Percentiles rank a stretch among this genome's conserved stretches.
These are phyloP conservation scores for Piprites chloris DNA, from an alignment of 2,113 vertebrate genomes.

Conservation along the genomic window DNA sequence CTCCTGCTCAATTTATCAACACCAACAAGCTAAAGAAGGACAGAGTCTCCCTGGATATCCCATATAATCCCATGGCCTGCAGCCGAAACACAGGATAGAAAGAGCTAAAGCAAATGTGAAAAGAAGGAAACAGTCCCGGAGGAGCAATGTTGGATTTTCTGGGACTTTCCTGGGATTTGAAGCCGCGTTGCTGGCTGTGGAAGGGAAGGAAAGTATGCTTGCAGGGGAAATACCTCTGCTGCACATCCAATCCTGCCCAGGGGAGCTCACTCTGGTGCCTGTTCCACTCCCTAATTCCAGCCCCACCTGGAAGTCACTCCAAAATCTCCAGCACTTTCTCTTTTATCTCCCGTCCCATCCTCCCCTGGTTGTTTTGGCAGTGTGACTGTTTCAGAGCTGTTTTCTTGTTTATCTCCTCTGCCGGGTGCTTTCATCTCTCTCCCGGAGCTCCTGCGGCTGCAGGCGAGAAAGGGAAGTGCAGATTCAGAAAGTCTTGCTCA, in stretches of 20 bases:
- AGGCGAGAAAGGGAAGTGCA: conserved; percentile 6
- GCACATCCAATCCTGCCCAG: not conserved
- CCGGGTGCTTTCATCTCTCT: not conserved
- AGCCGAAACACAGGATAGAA: not conserved
- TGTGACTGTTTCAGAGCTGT: not conserved
- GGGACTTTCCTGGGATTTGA: not conserved
- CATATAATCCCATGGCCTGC: not conserved
- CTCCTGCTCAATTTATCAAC: not conserved
- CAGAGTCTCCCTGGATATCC: not conserved
- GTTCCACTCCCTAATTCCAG: not conserved
- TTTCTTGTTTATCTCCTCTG: not conserved
- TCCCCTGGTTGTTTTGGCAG: not conserved
- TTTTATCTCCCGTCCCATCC: not conserved
- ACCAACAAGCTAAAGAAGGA: not conserved
- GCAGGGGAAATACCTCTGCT: not conserved
- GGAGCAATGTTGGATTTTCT: not conserved
- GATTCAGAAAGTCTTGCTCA: not conserved
- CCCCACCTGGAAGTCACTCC: not conserved
- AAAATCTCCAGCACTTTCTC: not conserved
- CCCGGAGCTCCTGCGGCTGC: not conserved
- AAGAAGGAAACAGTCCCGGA: not conserved
- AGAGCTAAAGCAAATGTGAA: not conserved
- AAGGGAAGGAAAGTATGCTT: not conserved
- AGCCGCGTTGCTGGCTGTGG: not conserved
- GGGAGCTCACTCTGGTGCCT: not conserved